Base-by-base conservation (phyloP, 2,113 vertebrate species). In the Brienomyrus brachyistius region DNA sequence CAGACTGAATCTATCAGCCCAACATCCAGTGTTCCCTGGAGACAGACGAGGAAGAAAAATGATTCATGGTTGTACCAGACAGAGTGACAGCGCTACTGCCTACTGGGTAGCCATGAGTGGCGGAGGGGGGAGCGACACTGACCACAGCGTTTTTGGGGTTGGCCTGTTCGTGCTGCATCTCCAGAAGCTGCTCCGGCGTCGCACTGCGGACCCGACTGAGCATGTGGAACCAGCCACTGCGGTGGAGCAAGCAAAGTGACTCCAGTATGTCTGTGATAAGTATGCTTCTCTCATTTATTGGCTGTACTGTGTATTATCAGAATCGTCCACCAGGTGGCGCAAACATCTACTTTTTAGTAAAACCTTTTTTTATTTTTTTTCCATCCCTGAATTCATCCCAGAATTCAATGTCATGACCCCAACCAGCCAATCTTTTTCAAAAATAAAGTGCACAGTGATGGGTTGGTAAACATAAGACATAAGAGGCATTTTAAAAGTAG, bases 111-210 rank as follows among this genome's bases (percentile, higher is more conserved):
- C 56, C 40, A 54, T 59, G 83, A 27, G 10, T 1, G 17, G 10
- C 19, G 48, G 56, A 45, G 5, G 59, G 1, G 40, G 3, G 40
- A 47, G 52, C n/a, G 52, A 82, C 13, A 96, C 97, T 96, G 90
- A 98, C 97, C 96, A 98, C 97, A 52, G 97, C 97, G 66, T 98
- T 98, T 95, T 98, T 98, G 21, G 98, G 98, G 91, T 98, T 98
- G 92, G 97, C 98, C 93, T 98, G 97, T 91, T 98, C 98, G 83
- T 98, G 97, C 35, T 97, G 97, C 97, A 98, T 98, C 91, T 98
- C 97, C 92, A 97, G 93, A 92, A 98, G 95, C 94, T 98, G 97
- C 93, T 98, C 97, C 0, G 95, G 96, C 11, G 97, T 97, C 88
- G 97, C 97, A 0, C 96, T 97, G 90, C 97, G 95, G 5, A 98